Evolutionary conservation across 2,888 invertebrate species (phyloP).

Genomic region (Melitaea athalia): DNA sequence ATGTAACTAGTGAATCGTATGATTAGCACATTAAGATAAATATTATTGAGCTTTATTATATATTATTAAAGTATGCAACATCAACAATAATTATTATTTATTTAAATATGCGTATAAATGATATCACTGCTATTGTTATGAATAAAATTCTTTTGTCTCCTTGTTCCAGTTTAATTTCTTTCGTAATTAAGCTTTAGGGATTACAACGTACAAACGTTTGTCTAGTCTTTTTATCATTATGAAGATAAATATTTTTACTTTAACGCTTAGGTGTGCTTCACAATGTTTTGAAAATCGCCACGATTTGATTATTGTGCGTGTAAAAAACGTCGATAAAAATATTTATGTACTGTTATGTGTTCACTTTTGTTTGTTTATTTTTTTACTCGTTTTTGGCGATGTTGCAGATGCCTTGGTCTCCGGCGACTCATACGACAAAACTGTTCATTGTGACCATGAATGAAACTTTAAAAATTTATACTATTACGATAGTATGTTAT

Average conservation of each 20-base stretch:
- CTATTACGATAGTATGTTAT: too few relatives aligned
- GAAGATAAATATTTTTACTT: constrained; percentile 33
- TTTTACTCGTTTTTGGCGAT: too few relatives aligned
- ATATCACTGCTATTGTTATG: neutral
- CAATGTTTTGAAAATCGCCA: neutral
- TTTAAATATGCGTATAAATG: neutral
- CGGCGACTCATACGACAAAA: too few relatives aligned
- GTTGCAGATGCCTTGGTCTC: too few relatives aligned
- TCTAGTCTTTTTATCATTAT: constrained; percentile 38
- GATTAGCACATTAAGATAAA: too few relatives aligned
- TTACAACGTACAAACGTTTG: constrained; percentile 37
- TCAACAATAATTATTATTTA: neutral
- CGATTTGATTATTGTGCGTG: too few relatives aligned
- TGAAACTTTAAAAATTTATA: too few relatives aligned
- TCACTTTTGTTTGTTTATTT: too few relatives aligned
- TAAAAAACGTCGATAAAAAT: too few relatives aligned
- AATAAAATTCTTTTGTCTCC: constrained; percentile 37
- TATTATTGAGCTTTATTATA: neutral
- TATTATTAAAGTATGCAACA: neutral
- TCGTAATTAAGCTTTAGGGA: constrained; percentile 43
- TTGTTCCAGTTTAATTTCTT: constrained; percentile 44
- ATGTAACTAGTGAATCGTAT: too few relatives aligned
- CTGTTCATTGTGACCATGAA: too few relatives aligned
- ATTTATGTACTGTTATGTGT: too few relatives aligned
- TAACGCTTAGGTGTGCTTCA: constrained; percentile 4